Conservation (phyloP, 2,797 vertebrate genomes). For the Hypotaenidia philippensis region DNA sequence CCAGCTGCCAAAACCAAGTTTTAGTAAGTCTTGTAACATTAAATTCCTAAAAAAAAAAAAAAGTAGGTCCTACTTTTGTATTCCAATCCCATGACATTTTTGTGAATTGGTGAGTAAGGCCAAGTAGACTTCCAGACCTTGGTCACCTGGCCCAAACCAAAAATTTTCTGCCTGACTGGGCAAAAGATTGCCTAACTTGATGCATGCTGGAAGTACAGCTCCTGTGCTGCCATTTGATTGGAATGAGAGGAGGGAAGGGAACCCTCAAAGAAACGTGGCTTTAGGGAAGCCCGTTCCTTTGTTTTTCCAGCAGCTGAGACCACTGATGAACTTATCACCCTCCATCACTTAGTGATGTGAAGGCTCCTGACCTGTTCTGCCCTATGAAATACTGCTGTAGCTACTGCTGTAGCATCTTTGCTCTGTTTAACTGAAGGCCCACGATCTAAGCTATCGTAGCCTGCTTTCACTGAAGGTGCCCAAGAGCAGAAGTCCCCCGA, state of each 20-base stretch:
- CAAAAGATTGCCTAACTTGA: not conserved
- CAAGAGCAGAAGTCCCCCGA: not conserved
- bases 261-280: not conserved
- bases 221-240: not conserved
- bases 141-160: not conserved
- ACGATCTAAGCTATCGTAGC: fast-evolving
- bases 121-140: not conserved
- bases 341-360: fast-evolving
- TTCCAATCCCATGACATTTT: not conserved
- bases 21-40: not conserved
- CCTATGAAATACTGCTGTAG: not conserved
- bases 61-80: not conserved
- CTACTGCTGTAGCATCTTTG: not conserved
- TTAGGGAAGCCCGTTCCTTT: not conserved
- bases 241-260: not conserved
- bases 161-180: not conserved
- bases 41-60: not conserved
- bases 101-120: not conserved
- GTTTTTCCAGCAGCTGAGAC: not conserved
- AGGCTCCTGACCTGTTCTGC: not conserved
- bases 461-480: not conserved
- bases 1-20: not conserved
- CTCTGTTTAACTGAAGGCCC: not conserved
- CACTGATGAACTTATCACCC: not conserved
- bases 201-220: not conserved